phyloP scores from a whole-genome alignment of 2,888 invertebrate genomes.

The Lottia scabra region DNA sequence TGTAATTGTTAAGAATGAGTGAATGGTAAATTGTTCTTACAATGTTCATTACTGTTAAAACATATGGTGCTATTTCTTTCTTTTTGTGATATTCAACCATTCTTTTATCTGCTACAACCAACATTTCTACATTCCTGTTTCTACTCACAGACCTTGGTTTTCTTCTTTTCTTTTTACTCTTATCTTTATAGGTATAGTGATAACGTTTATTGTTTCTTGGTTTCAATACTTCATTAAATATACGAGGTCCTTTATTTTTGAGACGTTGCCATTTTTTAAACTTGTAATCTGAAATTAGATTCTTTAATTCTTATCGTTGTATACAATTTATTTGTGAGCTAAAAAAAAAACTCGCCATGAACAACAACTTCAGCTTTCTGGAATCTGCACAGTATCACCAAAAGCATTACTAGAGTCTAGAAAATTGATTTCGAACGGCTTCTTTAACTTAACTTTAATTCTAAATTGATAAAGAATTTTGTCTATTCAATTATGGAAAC shows the following conservation, averaged over 20 bases:
- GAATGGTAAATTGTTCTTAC: slow-evolving; percentile 70
- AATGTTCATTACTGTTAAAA: slow-evolving; percentile 93
- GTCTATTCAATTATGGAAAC: no score
- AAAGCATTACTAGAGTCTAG: no score
- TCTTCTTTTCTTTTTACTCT: slow-evolving; percentile 14
- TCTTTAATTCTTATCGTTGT: no score
- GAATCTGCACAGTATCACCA: no score
- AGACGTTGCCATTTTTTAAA: slow-evolving; percentile 28
- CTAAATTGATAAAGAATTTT: no score
- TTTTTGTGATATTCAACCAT: slow-evolving; percentile 63
- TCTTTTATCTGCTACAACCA: slow-evolving; percentile 64
- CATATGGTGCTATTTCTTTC: slow-evolving; percentile 79
- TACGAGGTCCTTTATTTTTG: slow-evolving; percentile 27
- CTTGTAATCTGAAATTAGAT: slow-evolving; percentile 23
- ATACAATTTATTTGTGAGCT: no score
- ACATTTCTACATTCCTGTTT: slow-evolving; percentile 62
- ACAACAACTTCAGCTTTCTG: no score
- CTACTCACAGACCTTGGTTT: slow-evolving; percentile 30
- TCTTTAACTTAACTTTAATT: no score
- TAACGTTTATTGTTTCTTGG: slow-evolving; percentile 10
- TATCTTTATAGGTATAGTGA: background rate
- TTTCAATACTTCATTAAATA: slow-evolving; percentile 33
- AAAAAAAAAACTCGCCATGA: no score
- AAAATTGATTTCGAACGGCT: no score
- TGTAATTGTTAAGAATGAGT: background rate